Percentiles rank a stretch among this genome's conserved stretches.
These are phyloP conservation scores for Bellardia bayeri DNA, from an alignment of 2,888 invertebrate species.

Conservation along the genomic window DNA sequence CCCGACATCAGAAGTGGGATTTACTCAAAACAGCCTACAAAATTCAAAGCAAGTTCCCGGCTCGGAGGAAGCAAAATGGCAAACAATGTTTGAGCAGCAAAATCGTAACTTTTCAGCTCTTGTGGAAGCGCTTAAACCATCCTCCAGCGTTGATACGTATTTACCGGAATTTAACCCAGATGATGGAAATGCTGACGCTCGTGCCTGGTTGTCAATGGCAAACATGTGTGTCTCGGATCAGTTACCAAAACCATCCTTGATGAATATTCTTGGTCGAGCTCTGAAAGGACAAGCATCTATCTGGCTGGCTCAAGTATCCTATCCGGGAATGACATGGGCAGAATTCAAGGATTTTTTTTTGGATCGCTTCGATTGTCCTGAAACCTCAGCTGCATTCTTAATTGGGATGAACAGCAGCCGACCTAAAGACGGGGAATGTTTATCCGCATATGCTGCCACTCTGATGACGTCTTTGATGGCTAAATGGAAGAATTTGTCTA, in stretches of 20 bases:
- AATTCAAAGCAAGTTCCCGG: too few species aligned
- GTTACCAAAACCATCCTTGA: not conserved
- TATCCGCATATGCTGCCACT: constrained; percentile 25
- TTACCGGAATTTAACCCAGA: constrained; percentile 11
- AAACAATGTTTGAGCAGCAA: not conserved
- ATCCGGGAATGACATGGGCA: too few species aligned
- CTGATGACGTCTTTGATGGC: constrained; percentile 30
- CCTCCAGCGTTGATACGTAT: constrained; percentile 10
- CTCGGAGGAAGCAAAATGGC: too few species aligned
- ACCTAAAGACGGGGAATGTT: constrained; percentile 34
- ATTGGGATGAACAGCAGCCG: constrained; percentile 14
- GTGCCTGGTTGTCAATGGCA: not conserved
- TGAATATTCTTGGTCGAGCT: constrained; percentile 1
- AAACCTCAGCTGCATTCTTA: constrained; percentile 43
- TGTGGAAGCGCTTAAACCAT: not conserved
- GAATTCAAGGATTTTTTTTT: too few species aligned
- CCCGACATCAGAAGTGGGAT: not conserved
- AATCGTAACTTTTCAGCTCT: not conserved
- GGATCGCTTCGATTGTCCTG: constrained; percentile 20
- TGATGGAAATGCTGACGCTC: too few species aligned
- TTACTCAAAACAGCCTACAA: not conserved
- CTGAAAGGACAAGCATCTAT: too few species aligned
- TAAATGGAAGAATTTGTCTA: constrained; percentile 21
- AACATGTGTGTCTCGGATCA: constrained; percentile 1
- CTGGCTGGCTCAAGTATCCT: too few species aligned